A percentile compares a stretch with the other conserved stretches of the same genome.
These are phyloP conservation scores for Eptesicus fuscus DNA, from an alignment of 2,113 vertebrate species.

Conservation along the genomic window DNA sequence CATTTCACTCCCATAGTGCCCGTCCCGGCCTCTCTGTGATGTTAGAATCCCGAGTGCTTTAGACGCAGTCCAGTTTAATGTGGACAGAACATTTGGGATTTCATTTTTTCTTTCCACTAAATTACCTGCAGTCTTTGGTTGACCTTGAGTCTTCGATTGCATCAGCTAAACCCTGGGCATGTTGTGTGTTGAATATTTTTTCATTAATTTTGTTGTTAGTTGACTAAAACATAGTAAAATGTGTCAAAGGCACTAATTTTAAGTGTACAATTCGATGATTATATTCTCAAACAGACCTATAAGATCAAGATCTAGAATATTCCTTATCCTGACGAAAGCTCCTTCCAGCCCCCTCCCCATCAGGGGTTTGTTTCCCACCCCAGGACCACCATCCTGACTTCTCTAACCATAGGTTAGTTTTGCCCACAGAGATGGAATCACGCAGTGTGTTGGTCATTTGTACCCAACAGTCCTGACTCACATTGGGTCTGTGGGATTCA, in stretches of 20 bases:
- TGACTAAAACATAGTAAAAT: not conserved
- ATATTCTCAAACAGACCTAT: not conserved
- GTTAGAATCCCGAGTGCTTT: not conserved
- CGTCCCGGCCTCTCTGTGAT: not conserved
- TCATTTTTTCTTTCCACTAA: not conserved
- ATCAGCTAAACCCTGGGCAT: not conserved
- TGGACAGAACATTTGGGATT: not conserved
- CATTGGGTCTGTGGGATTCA: not conserved
- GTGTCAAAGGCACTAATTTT: not conserved
- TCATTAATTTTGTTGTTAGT: too few species aligned
- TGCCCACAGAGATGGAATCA: fast-evolving
- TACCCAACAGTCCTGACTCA: not conserved
- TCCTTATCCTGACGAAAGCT: not conserved
- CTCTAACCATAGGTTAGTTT: not conserved
- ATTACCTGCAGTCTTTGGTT: not conserved
- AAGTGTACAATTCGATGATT: not conserved
- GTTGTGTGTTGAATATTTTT: not conserved
- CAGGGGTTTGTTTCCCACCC: not conserved
- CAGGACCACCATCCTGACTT: not conserved
- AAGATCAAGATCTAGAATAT: not conserved
- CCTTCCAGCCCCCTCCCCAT: not conserved
- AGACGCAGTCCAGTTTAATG: not conserved
- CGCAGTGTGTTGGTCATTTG: fast-evolving
- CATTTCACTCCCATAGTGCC: not conserved
- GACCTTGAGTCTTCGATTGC: not conserved